phyloP scores from a whole-genome alignment of 2,888 invertebrate species.

The Gonocerus acuteangulatus region DNA sequence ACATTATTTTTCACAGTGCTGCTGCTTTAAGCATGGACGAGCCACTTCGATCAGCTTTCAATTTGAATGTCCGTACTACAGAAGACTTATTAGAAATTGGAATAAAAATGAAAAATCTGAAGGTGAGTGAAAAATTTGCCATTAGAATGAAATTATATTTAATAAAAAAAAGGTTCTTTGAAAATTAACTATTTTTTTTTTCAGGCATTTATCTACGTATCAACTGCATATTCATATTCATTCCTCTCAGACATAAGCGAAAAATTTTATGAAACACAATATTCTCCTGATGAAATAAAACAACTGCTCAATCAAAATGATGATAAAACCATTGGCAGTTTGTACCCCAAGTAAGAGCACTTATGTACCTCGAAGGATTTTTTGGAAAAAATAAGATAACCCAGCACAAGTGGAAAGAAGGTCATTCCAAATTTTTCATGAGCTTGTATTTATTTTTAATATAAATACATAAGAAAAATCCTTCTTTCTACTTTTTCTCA shows the following conservation, averaged over 20 bases:
- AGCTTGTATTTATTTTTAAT: no score
- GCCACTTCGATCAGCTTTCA: conserved; percentile 57
- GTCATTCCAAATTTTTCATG: no score
- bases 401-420: no score
- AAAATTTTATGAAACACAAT: conserved; percentile 12
- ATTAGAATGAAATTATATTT: no score
- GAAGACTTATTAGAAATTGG: conserved; percentile 67
- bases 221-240: not conserved
- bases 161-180: not conserved
- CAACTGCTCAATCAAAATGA: not conserved
- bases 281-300: not conserved
- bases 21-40: conserved; percentile 38
- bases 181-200: no score
- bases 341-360: conserved; percentile 14
- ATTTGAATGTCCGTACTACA: conserved; percentile 85
- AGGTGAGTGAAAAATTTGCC: no score
- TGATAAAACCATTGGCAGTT: not conserved
- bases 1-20: conserved; percentile 38
- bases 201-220: conserved; percentile 5
- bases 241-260: not conserved
- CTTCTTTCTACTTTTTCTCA: no score
- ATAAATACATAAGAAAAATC: no score
- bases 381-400: no score
- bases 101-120: conserved; percentile 66
- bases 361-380: no score